Conservation (phyloP, 2,113 vertebrate genomes). For the Mystacornis crossleyi region DNA sequence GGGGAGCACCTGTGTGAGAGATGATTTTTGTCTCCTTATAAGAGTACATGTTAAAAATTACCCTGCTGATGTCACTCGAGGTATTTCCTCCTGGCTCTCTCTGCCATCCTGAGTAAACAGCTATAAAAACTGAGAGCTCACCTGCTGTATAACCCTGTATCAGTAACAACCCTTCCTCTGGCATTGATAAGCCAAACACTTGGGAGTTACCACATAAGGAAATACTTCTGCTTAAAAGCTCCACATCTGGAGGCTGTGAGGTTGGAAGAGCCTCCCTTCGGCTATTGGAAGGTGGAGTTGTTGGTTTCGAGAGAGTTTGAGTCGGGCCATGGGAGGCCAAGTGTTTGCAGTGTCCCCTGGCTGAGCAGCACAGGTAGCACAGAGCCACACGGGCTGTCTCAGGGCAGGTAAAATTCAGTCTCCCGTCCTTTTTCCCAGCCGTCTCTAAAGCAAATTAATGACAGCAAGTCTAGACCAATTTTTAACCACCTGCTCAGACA, state of each 20-base stretch:
- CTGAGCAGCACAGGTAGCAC: not conserved
- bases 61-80: not conserved
- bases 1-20: not conserved
- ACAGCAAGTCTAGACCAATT: slow-evolving; percentile 14
- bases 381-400: not conserved
- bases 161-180: not conserved
- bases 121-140: not conserved
- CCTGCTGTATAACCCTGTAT: not conserved
- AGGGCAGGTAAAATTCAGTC: not conserved
- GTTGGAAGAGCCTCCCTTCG: not conserved
- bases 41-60: not conserved
- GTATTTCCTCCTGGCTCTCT: not conserved
- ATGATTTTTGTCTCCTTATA: not conserved
- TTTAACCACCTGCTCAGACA: not conserved
- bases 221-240: not conserved
- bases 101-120: not conserved
- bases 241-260: not conserved
- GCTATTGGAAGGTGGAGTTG: not conserved
- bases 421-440: not conserved
- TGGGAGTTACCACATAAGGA: not conserved
- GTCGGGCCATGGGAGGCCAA: not conserved
- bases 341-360: not conserved
- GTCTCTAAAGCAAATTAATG: not conserved
- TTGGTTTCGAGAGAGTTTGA: not conserved
- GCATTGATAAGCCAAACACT: not conserved